A percentile compares a stretch with the other conserved stretches of the same genome.
These are phyloP conservation scores for Scrobipalpa atriplicella DNA, from an alignment of 2,888 invertebrate genomes.

Conservation along the genomic window DNA sequence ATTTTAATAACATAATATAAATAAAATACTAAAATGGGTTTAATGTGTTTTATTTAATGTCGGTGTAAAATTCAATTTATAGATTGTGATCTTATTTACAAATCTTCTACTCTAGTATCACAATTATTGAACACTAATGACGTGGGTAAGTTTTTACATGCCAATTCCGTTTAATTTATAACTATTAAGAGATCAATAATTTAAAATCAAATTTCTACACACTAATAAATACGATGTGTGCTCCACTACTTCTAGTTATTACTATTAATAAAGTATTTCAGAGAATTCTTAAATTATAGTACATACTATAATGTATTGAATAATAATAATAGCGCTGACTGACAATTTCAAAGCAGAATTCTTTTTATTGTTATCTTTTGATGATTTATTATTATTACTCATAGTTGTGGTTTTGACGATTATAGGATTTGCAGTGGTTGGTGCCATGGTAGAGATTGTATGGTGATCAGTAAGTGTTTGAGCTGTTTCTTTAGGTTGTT, in stretches of 20 bases:
- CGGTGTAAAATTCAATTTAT: conserved; percentile 35
- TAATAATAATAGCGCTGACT: neutral
- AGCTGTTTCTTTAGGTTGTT: neutral
- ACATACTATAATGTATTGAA: neutral
- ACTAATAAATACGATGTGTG: conserved; percentile 9
- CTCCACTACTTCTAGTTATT: neutral
- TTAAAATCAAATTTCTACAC: conserved; percentile 24
- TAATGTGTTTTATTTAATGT: conserved; percentile 42
- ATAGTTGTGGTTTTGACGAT: neutral
- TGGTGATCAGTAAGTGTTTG: neutral
- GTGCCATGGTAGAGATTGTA: neutral
- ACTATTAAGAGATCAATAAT: conserved; percentile 36
- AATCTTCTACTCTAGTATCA: conserved; percentile 56
- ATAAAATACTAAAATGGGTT: neutral
- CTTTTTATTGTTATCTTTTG: conserved; percentile 4
- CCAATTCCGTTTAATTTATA: conserved; percentile 38
- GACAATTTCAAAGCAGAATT: neutral
- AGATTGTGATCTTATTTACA: conserved; percentile 33
- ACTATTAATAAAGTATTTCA: neutral
- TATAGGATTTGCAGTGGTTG: neutral
- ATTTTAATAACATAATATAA: conserved; percentile 2
- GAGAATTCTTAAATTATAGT: neutral
- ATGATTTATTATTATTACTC: neutral
- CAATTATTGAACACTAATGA: conserved; percentile 50
- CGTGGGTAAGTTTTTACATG: conserved; percentile 37